Evolutionary conservation across 2,888 invertebrate genomes (phyloP), one percentile per base, ranked within the genome.

Genomic region (Embidobia sp.): DNA sequence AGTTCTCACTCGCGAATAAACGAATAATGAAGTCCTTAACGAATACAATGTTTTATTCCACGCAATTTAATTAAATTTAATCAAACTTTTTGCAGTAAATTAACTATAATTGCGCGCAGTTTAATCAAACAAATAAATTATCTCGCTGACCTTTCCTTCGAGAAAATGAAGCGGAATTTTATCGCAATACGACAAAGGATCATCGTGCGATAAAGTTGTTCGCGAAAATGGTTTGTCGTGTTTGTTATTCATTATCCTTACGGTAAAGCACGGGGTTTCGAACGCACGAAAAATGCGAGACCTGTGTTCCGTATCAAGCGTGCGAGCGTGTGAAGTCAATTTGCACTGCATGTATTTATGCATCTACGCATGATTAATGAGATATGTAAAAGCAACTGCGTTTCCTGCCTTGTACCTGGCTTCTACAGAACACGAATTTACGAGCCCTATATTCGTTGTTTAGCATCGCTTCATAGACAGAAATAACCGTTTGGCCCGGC

Each of bases 241-340:
- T 82, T 84, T 83, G 81, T 83, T 83, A 83, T 83, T 81, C 40
- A 42, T 77, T 82, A 78, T 80, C 80, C 67, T 69, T 31, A 61
- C 80, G 51, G 70, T 73, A 61, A 55, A 76, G 74, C 77, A 80
- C 81, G 79, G 81, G 79, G 79, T 77, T 81, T 76, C 76, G 79
- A 81, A 79, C 77, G 76, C 76, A 81, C 80, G 72, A 80, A 79
- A 80, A 80, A 81, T 80, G 80, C 81, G 64, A 55, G 82, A 81
- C 80, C 80, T 70, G 10, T 80, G 80, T 84, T 83, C 77, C 82
- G 82, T 81, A 84, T 83, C 79, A 79, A 53, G 18, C 74, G 35
- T 64, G 80, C 70, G 66, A 82, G 79, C 46, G 76, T 80, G 82
- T 78, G 81, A 84, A 85, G 83, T 82, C 81, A 84, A 85, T 85